These are phyloP conservation scores for Chydorus sphaericus DNA, from an alignment of 2,888 invertebrate genomes.

Conservation along the genomic window DNA sequence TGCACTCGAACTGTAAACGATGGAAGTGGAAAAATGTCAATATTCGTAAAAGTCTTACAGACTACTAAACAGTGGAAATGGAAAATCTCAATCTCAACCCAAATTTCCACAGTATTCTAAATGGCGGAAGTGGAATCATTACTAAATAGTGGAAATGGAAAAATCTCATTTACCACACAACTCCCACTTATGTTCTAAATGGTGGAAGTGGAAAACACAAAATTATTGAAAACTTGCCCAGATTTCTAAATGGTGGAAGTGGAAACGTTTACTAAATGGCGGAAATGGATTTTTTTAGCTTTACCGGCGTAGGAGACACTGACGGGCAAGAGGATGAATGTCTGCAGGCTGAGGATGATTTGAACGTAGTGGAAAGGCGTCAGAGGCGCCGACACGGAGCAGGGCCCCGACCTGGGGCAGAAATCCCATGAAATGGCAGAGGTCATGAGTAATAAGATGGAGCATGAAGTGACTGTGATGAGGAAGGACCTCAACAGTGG, in stretches of 20 bases:
- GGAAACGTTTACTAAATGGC: no score
- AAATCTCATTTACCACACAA: no score
- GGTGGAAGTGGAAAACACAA: no score
- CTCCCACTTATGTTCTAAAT: no score
- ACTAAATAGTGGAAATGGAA: no score
- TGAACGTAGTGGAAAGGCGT: slow-evolving; percentile 44
- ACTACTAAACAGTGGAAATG: no score
- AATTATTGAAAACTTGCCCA: neutral
- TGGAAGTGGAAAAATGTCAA: no score
- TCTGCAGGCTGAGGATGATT: slow-evolving; percentile 37
- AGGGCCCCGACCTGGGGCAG: slow-evolving; percentile 36
- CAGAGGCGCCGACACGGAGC: slow-evolving; percentile 33
- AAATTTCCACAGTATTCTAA: neutral
- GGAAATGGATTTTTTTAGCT: no score
- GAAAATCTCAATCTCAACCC: no score
- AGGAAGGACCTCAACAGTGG: neutral
- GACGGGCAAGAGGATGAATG: slow-evolving; percentile 33
- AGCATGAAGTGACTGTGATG: slow-evolving; percentile 5
- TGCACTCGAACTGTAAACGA: slow-evolving; percentile 2
- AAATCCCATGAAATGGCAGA: slow-evolving; percentile 23
- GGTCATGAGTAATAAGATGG: slow-evolving; percentile 1
- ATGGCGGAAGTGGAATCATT: no score
- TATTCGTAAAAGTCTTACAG: no score
- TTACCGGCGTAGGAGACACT: slow-evolving; percentile 40
- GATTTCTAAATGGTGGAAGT: no score